Base-by-base conservation (phyloP, 2,797 vertebrate genomes). In the Notamacropus eugenii region DNA sequence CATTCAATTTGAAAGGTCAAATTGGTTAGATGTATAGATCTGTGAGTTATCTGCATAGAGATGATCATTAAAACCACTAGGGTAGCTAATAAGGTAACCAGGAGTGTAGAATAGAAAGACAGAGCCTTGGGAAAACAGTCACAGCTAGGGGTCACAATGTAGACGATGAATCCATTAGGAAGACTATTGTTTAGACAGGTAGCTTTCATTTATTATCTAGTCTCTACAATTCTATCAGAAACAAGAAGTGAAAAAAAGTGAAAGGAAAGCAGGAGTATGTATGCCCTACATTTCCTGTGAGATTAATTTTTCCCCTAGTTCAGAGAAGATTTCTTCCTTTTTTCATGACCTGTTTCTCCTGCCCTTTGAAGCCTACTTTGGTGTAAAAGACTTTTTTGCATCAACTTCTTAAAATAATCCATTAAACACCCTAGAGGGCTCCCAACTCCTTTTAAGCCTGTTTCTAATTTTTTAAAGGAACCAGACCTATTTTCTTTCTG, bases 351-450 rank as follows among this genome's bases (percentile, higher is more conserved):
- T 52, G 8, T 9, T 87, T 94, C 12, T 90, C 0, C 8, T 94
- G 22, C n/a, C 1, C 27, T 74, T 54, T 82, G 92, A 93, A 58
- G 93, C 55, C 54, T 95, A 55, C 11, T 57, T 96, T 90, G 31
- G 74, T 82, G 22, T 11, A 55, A 96, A 28, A 29, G 13, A 55
- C 9, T 57, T 92, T 82, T 94, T 90, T 55, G 93, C 59, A 93
- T 96, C n/a, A 95, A 55, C 54, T 90, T 54, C 40, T 96, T 14
- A 31, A 87, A 34, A 46, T 57, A 8, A 54, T 96, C 46, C 12
- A 40, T 46, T 74, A 82, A n/a, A n/a, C n/a, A 82, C 22, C 46
- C 74, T 46, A 74, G 40, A 22, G 46, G 74, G 22, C 6, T 46
- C 40, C 40, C 22, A 67, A n/a, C 34, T 34, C 34, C 13, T 24